Evolutionary conservation across 1,140 invertebrate species (phyloP), one percentile per base, ranked within the genome.

Genomic region (Venustaconcha ellipsiformis): DNA sequence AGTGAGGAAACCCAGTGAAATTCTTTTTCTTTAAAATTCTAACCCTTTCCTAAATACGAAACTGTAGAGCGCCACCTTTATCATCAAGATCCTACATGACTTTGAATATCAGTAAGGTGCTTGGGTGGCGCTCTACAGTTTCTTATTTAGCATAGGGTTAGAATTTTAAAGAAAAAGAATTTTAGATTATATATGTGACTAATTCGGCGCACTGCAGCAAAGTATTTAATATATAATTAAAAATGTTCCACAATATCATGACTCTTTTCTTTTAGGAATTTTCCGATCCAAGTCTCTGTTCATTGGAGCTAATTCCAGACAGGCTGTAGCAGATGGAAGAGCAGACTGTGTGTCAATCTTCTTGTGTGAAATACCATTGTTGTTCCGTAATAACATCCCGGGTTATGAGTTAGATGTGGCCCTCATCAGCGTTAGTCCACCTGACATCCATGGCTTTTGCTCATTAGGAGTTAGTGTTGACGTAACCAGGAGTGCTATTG

Each of bases 381-480:
- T 99, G 14, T 99, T 99, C 89, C 93, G 95, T 81, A 92, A 93
- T 74, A 94, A 95, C 79, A 94, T 97, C 78, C 91, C 17, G 64
- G 17, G 17, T 65, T 75, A 3, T 59, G 70, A 68, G 83, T 94
- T 96, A 0, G 95, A 98, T 90, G 95, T 97, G 56, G 93, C 96
- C 14, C 89, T 98, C 1, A 94, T 99, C 70, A 94, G 67, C 83
- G 94, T 96, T 0, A 95, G 95, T 30, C 96, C 96, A 8, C 96
- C 96, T 0, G 97, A 98, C 90, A 88, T 92, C 13, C 95, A 97
- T 86, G 96, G 97, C 4, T 98, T 94, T 88, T 98, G 96, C 90
- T 96, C 95, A 26, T 90, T 98, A 18, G 97, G 97, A 14, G 96
- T 96, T 1, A 97, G 95, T 82, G 95, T 98, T 0, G 97, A 98